phyloP scores from a whole-genome alignment of 2,888 invertebrate species.

The Cataglyphis cursor region DNA sequence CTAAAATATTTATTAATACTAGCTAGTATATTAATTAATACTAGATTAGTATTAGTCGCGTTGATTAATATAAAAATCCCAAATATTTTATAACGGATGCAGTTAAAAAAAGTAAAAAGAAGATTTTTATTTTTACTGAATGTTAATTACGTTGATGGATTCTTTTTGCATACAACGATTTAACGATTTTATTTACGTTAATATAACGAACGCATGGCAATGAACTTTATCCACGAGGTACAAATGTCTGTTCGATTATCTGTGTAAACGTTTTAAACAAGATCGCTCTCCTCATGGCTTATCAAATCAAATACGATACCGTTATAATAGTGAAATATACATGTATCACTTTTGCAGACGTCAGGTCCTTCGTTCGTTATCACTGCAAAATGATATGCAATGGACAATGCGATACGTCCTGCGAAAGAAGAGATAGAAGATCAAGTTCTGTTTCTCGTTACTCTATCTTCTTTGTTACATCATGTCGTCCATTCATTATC shows the following conservation, averaged over 20 bases:
- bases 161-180: background rate
- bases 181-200: background rate
- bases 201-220: background rate
- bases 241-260: conserved; percentile 15
- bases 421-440: conserved; percentile 3
- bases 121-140: background rate
- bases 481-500: background rate
- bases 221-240: background rate
- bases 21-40: too few species aligned
- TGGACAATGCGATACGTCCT: conserved; percentile 11
- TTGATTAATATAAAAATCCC: background rate
- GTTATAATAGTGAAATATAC: conserved; percentile 24
- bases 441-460: conserved; percentile 32
- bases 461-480: conserved; percentile 5
- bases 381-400: conserved; percentile 24
- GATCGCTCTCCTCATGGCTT: conserved; percentile 4
- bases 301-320: conserved; percentile 16
- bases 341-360: conserved; percentile 27
- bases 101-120: background rate
- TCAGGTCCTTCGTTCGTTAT: background rate
- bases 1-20: too few species aligned
- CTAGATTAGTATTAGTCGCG: too few species aligned
- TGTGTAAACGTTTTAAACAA: conserved; percentile 1
- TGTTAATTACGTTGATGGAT: background rate
- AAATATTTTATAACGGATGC: background rate